A percentile compares a stretch with the other conserved stretches of the same genome.
Conservation (phyloP, 2,888 invertebrate genomes). For the Dynastes grantii region DNA sequence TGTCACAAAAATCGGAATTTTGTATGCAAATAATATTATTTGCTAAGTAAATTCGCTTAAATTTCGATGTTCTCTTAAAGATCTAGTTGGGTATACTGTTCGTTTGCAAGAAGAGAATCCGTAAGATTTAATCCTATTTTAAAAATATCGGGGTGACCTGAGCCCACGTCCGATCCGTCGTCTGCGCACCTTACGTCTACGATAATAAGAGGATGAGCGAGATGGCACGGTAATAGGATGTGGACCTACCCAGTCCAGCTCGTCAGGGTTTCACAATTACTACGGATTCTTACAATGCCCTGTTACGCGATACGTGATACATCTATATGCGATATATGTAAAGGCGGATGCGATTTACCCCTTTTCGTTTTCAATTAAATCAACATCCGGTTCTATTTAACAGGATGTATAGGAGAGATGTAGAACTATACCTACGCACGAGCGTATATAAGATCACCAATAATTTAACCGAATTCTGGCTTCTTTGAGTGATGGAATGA, state of each 20-base stretch:
- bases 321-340: constrained; percentile 27
- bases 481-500: too few species aligned
- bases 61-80: not conserved
- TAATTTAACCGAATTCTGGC: not conserved
- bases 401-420: constrained; percentile 34
- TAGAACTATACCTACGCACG: too few species aligned
- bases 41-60: too few species aligned
- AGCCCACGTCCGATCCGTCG: constrained; percentile 36
- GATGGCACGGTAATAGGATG: constrained; percentile 69
- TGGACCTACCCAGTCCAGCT: constrained; percentile 62
- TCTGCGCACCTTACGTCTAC: constrained; percentile 15
- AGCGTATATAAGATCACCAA: too few species aligned
- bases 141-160: constrained; percentile 48
- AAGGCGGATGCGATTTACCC: constrained; percentile 45
- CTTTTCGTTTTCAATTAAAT: constrained; percentile 43
- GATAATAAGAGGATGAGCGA: constrained; percentile 66
- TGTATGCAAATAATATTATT: too few species aligned
- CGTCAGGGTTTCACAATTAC: constrained; percentile 64
- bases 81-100: not conserved
- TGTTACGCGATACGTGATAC: constrained; percentile 55
- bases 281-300: constrained; percentile 62
- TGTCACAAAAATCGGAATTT: too few species aligned
- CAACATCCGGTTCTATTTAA: constrained; percentile 39
- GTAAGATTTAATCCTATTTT: constrained; percentile 51
- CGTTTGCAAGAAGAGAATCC: constrained; percentile 46